Conservation (phyloP, 2,797 vertebrate genomes). For the Capromys pilorides region DNA sequence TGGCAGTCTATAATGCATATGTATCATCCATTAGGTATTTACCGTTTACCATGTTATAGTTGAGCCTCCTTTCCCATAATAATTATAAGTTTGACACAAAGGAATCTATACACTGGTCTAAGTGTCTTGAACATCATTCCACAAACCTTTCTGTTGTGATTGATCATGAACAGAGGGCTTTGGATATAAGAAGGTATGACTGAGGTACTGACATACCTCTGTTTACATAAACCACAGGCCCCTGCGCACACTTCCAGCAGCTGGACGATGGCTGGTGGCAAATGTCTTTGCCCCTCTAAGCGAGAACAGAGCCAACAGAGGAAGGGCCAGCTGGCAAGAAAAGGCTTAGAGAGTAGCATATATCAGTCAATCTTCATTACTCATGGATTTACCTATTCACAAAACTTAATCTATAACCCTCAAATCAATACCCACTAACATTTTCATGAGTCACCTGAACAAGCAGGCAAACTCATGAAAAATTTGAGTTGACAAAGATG, state of each 20-base stretch:
- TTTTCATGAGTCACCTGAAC: not conserved
- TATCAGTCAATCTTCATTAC: not conserved
- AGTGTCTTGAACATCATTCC: not conserved
- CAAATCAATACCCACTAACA: not conserved
- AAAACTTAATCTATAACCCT: not conserved
- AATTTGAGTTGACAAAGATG: not conserved
- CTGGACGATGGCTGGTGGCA: not conserved
- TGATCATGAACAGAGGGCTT: not conserved
- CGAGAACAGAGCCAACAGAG: not conserved
- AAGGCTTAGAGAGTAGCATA: not conserved
- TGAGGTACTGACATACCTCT: not conserved
- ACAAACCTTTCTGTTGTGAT: not conserved
- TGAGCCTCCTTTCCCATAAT: not conserved
- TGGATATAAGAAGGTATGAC: not conserved
- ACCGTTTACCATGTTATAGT: not conserved
- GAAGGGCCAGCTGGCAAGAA: not conserved
- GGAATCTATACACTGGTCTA: not conserved
- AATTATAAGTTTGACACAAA: not conserved
- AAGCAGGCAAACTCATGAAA: not conserved
- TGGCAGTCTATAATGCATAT: not conserved
- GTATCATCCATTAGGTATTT: not conserved
- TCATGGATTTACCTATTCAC: not conserved
- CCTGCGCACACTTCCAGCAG: not conserved
- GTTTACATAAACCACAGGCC: not conserved
- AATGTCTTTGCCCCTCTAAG: not conserved